Base-by-base conservation (phyloP, 2,113 vertebrate genomes). In the Psittacara wagleri region DNA sequence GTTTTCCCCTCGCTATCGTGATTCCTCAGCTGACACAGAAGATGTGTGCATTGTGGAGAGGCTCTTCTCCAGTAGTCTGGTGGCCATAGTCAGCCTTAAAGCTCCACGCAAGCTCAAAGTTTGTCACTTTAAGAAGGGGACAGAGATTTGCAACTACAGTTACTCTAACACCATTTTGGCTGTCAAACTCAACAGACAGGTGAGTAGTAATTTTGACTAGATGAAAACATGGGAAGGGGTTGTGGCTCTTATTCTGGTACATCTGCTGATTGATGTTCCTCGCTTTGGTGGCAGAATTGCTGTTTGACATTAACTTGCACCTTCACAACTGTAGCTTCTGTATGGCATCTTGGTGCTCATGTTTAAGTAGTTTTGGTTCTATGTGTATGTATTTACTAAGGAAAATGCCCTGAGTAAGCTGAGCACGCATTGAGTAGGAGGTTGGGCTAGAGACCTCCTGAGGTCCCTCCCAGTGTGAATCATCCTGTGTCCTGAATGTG, bases 81-180 rank as follows among this genome's bases (percentile, higher is more conserved):
- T 99, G 95, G 99, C 99, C 96, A 99, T 99, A 33, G 99, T 99
- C 76, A 99, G 99, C 97, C 99, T 99, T 94, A 99, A 99, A 98
- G 99, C 99, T 6, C 99, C 99, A n/a, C 97, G 99, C 94, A 99
- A 99, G 96, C 98, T 99, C 17, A 99, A 99, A 95, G 99, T 99
- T 63, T 99, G 99, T 97, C 99, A 99, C 97, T 99, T 99, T 91
- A 99, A 99, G 98, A 99, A 99, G 96, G 99, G 99, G 91, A 99
- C 99, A 0, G 99, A 99, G 97, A 99, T 99, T 96, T 99, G 99
- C 97, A 99, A 99, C 98, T 99, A 99, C 97, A 99, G 99, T 82
- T 99, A 99, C 93, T 99, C 99, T 68, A 99, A 99, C 97, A 99
- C 99, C 44, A 99, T 99, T 74, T 97, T 99, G 97, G 99, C 99